Evolutionary conservation across 2,888 invertebrate species (phyloP).

Genomic region (Sycophila texana): DNA sequence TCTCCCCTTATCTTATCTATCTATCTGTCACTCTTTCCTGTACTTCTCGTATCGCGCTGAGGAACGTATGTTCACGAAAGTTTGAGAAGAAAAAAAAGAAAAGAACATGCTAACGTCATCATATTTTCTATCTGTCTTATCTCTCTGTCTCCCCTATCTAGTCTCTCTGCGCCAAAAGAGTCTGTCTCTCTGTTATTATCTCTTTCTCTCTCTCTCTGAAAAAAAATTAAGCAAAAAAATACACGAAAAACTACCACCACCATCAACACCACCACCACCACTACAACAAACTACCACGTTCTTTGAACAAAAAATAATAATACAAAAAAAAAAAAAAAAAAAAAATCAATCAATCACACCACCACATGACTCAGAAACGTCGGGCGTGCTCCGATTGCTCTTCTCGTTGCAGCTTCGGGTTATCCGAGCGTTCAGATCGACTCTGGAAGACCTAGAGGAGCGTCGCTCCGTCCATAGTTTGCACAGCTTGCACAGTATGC

Average conservation of each 20-base stretch:
- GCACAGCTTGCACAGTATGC: slow-evolving; percentile 92
- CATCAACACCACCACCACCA: neutral
- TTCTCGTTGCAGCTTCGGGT: slow-evolving; percentile 96
- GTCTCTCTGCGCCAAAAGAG: neutral
- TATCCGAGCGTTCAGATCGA: slow-evolving; percentile 99
- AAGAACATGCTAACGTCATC: slow-evolving; percentile 2
- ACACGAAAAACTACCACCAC: neutral
- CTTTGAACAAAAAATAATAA: neutral
- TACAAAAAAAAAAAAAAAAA: neutral
- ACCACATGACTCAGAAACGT: slow-evolving; percentile 43
- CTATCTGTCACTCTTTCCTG: slow-evolving; percentile 20
- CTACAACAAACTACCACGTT: neutral
- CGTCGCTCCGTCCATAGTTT: slow-evolving; percentile 98
- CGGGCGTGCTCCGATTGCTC: slow-evolving; percentile 57
- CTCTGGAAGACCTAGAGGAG: slow-evolving; percentile 99
- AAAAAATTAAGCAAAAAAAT: neutral
- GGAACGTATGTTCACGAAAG: neutral
- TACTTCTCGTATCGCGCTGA: neutral
- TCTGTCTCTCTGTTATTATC: slow-evolving; percentile 1
- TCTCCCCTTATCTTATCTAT: slow-evolving; percentile 7
- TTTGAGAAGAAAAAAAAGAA: neutral
- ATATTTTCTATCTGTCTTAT: slow-evolving; percentile 28
- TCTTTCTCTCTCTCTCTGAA: neutral
- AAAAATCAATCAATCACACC: neutral
- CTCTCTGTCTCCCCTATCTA: slow-evolving; percentile 13